Conservation (phyloP, 37 sponge, comb jelly and placozoan genomes). For the Oopsacas minuta region DNA sequence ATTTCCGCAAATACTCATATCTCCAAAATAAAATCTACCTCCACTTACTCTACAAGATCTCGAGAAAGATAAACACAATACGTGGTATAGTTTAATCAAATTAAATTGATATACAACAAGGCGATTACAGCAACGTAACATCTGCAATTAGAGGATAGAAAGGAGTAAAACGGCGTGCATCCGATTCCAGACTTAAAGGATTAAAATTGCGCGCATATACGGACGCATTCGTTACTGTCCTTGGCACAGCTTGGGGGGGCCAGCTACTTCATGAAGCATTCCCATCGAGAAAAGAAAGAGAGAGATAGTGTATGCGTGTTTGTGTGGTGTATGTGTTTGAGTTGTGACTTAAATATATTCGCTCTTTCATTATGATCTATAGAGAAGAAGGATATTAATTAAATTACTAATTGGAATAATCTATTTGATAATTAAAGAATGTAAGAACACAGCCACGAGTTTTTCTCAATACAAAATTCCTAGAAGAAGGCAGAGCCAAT, state of each 20-base stretch:
- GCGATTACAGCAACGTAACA: neutral
- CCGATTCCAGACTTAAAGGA: slow-evolving; percentile 9
- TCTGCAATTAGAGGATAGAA: neutral
- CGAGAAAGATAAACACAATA: neutral
- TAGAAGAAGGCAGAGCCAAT: neutral
- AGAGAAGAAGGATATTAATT: neutral
- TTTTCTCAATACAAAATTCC: neutral
- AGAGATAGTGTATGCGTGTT: neutral
- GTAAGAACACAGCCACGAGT: no score
- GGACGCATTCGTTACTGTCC: neutral
- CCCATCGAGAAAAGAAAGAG: neutral
- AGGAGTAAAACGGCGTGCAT: neutral
- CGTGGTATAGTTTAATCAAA: neutral
- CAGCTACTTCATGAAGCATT: neutral
- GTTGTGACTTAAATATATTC: neutral
- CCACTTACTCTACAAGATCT: neutral
- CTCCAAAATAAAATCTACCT: neutral
- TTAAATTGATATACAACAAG: neutral
- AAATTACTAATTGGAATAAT: neutral
- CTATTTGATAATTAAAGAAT: neutral
- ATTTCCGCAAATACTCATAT: neutral
- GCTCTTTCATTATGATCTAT: neutral
- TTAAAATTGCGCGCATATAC: slow-evolving; percentile 11
- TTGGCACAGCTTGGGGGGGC: neutral
- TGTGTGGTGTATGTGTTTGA: neutral